Base-by-base conservation (phyloP, 2,888 invertebrate genomes). In the Saturnia japonica region DNA sequence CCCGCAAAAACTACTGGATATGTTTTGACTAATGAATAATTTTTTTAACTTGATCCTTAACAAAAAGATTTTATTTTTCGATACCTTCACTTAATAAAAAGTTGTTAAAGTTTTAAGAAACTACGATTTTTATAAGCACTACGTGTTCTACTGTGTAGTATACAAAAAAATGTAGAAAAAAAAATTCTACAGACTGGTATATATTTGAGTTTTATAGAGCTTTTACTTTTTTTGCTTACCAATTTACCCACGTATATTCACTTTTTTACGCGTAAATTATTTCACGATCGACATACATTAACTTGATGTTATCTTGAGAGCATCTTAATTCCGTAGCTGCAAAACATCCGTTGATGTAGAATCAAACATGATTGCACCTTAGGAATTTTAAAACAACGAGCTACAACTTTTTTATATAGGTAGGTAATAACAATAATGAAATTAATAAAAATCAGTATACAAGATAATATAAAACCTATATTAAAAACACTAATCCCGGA, bases 221-320 rank as follows among this genome's bases (percentile, higher is more conserved):
- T 22, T 22, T 22, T 22, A 54, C 8, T 54, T 54, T 54, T 0
- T 11, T 22, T n/a, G 22, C 22, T 54, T 54, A 54, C 22, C 9
- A 22, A 22, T 54, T n/a, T 54, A 54, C 1, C 1, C 11, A 64
- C 68, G 60, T 77, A 47, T 74, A 77, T 73, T 74, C 77, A 76
- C 75, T 78, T 83, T 86, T 84, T 86, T 88, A 87, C 87, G 88
- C 85, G 77, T 88, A 88, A 89, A 86, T 84, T 79, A 85, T 89
- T 89, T 87, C 88, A 83, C 88, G 81, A 87, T 87, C 85, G 82
- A 82, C 81, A 82, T 80, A 82, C 82, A 83, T 85, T 84, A 83
- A 83, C 76, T 72, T 78, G 88, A 87, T 87, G 77, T 85, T 88
- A 88, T 89, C 88, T 75, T 74, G 42, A 74, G 73, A 80, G 82